Conservation (phyloP, 2,888 invertebrate genomes). For the Zygothrica quintamaculata region DNA sequence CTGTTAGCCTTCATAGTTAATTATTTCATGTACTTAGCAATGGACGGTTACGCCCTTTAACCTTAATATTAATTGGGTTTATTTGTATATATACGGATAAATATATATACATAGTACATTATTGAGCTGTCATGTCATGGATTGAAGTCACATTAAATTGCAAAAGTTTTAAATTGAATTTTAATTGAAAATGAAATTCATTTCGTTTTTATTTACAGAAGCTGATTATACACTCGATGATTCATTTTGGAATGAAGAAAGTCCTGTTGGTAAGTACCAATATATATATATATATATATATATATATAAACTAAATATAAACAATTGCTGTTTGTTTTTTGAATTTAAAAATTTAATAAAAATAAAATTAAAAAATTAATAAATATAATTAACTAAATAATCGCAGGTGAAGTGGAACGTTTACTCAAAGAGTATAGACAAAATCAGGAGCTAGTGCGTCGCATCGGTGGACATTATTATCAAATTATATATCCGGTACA, state of each 20-base stretch:
- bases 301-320: no score
- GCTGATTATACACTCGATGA: slow-evolving; percentile 96
- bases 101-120: no score
- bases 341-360: neutral
- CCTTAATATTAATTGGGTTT: no score
- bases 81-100: no score
- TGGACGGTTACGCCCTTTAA: no score
- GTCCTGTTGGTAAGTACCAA: slow-evolving; percentile 92
- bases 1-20: no score
- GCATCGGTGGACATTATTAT: slow-evolving; percentile 95
- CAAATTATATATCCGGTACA: slow-evolving; percentile 98
- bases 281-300: neutral
- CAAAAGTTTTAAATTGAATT: no score
- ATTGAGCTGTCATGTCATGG: no score
- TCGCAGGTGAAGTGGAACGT: slow-evolving; percentile 94
- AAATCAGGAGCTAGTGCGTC: slow-evolving; percentile 95
- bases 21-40: no score
- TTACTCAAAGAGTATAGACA: slow-evolving; percentile 95
- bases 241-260: slow-evolving; percentile 96
- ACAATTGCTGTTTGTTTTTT: no score
- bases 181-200: neutral
- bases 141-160: no score
- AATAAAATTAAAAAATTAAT: neutral
- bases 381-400: neutral
- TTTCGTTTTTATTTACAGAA: slow-evolving; percentile 88